phyloP scores from a whole-genome alignment of 2,888 invertebrate species.

The Ischnus inquisitorius region DNA sequence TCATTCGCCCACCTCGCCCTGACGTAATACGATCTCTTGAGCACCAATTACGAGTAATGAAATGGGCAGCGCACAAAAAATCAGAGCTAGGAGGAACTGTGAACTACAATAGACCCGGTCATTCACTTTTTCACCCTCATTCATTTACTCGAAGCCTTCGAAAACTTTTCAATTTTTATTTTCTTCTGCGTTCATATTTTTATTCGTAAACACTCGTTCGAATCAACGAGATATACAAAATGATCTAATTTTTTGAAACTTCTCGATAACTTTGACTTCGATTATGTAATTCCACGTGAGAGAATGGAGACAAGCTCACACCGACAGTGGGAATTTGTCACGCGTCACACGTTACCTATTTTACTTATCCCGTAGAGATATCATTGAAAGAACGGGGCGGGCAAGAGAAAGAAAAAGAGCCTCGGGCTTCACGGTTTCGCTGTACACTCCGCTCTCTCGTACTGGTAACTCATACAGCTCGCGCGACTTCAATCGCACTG shows the following conservation, averaged over 20 bases:
- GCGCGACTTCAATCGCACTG: conserved; percentile 41
- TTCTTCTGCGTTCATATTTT: too few species aligned
- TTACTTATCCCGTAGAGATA: conserved; percentile 3
- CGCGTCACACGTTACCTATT: conserved; percentile 16
- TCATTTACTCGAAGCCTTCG: too few species aligned
- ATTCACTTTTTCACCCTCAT: too few species aligned
- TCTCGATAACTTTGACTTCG: not conserved
- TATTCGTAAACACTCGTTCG: too few species aligned
- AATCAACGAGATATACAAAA: too few species aligned
- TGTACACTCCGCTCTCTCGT: conserved; percentile 15
- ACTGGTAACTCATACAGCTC: conserved; percentile 35
- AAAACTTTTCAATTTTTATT: too few species aligned
- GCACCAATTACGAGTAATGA: not conserved
- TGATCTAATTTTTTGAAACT: too few species aligned
- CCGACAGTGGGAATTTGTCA: conserved; percentile 17
- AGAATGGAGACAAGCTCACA: not conserved
- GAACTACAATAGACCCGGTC: not conserved
- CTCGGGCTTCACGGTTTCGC: not conserved
- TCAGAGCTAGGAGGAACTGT: not conserved
- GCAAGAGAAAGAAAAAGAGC: conserved; percentile 32
- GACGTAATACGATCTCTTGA: not conserved
- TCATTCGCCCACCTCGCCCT: not conserved
- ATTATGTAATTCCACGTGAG: not conserved
- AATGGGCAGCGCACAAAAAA: not conserved
- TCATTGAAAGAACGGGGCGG: conserved; percentile 5